A percentile compares a stretch with the other conserved stretches of the same genome.
These are phyloP conservation scores for Brachionus sp. DNA, from an alignment of 1,140 invertebrate species.

Conservation along the genomic window DNA sequence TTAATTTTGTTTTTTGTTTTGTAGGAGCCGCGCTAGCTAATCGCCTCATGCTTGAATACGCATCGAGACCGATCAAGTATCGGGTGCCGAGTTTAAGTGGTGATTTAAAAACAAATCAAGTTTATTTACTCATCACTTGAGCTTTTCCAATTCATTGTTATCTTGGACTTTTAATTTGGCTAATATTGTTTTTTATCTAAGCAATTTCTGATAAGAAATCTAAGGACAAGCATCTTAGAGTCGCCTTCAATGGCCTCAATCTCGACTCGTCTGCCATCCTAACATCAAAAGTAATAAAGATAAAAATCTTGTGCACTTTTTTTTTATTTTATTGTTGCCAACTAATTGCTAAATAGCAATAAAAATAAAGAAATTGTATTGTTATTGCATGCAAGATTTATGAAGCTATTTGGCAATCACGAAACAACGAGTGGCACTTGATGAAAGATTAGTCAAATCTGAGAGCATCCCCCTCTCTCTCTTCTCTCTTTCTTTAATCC, in stretches of 20 bases:
- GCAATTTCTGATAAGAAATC: not conserved
- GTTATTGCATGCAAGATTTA: not conserved
- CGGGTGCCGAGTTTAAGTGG: not conserved
- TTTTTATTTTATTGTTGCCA: not conserved
- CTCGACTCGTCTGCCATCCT: not conserved
- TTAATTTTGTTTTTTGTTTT: not conserved
- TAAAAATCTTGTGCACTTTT: not conserved
- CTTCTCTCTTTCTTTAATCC: not conserved
- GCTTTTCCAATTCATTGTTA: not conserved
- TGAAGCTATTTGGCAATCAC: not conserved
- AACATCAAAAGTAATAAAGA: not conserved
- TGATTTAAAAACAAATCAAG: not conserved
- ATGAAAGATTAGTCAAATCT: slow-evolving; percentile 13
- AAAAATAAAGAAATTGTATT: not conserved
- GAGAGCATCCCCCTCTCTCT: too few relatives aligned
- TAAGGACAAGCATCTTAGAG: not conserved
- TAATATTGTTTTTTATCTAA: not conserved
- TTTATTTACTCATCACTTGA: slow-evolving; percentile 9
- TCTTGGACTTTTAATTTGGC: not conserved
- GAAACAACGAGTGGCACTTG: slow-evolving; percentile 22
- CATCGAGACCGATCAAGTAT: not conserved
- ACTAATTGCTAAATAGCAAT: slow-evolving; percentile 18
- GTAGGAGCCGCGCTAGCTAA: not conserved
- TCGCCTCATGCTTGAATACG: not conserved
- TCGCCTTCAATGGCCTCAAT: not conserved